Percentiles rank a stretch among this genome's conserved stretches.
Conservation (phyloP, 1,140 invertebrate genomes). For the Pararge aegeria region DNA sequence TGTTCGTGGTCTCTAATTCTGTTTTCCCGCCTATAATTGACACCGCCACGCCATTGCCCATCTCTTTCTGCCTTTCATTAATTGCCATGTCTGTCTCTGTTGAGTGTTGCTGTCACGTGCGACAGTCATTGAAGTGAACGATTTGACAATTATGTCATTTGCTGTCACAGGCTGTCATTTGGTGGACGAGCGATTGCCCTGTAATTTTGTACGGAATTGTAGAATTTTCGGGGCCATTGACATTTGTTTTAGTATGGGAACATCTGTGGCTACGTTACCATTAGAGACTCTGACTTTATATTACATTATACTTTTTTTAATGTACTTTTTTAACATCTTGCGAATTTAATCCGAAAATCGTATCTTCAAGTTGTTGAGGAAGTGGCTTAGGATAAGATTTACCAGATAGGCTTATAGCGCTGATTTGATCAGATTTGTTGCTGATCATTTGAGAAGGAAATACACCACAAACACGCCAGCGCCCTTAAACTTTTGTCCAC, state of each 20-base stretch:
- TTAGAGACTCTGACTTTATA: not conserved
- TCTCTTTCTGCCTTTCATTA: slow-evolving; percentile 35
- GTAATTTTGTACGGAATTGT: slow-evolving; percentile 73
- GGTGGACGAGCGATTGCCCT: slow-evolving; percentile 72
- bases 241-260: slow-evolving; percentile 67
- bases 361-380: too few relatives aligned
- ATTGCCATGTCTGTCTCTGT: slow-evolving; percentile 42
- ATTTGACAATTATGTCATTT: slow-evolving; percentile 80
- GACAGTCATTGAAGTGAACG: slow-evolving; percentile 68
- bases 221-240: slow-evolving; percentile 67
- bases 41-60: slow-evolving; percentile 54
- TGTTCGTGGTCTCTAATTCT: slow-evolving; percentile 71
- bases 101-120: slow-evolving; percentile 66
- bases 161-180: slow-evolving; percentile 76
- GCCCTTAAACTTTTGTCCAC: too few relatives aligned
- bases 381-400: too few relatives aligned
- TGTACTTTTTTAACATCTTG: not conserved
- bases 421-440: too few relatives aligned
- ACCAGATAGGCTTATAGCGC: too few relatives aligned
- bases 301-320: too few relatives aligned
- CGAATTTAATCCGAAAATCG: not conserved
- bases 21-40: slow-evolving; percentile 78
- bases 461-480: too few relatives aligned
- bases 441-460: too few relatives aligned
- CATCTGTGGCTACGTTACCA: slow-evolving; percentile 38